Evolutionary conservation across 1,140 invertebrate species (phyloP), one percentile per base, ranked within the genome.

Genomic region (Telenomus remus): DNA sequence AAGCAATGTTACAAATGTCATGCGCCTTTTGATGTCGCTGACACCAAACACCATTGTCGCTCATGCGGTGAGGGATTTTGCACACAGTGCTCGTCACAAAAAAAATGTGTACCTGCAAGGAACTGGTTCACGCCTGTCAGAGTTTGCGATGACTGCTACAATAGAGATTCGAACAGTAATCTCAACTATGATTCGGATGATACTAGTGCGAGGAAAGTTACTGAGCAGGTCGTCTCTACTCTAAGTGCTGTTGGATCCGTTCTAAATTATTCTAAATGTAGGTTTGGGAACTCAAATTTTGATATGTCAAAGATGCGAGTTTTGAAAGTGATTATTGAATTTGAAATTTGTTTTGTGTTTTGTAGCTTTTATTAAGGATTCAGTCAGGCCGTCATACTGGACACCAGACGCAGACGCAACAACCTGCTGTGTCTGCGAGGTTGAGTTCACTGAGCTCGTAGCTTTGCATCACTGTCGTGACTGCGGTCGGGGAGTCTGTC

Each of bases 361-460:
- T 84, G 3, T 65, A 94, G 93, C 90, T 6, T 86, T 94, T 13
- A 92, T 95, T 15, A 95, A 95, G 84, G 94, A 95, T 73, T 91
- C 91, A 0, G 94, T 92, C n/a, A 87, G 94, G 43, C 94, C 95
- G 3, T 87, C 90, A 0, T 96, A 96, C 82, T 96, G 95, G 95
- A 90, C 93, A 33, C 93, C 94, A 0, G 94, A 96, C 85, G 89
- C 90, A 0, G 90, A 94, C 77, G 90, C 93, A 11, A 89, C 85
- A 4, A 83, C 87, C 33, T 96, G 95, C 82, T 88, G 84, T 57
- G 89, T 94, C 0, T 96, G 95, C 82, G 81, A 91, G 1, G 79
- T 81, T 10, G 55, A 76, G 13, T 88, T 88, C 63, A 81, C 78
- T 4, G 76, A 76, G n/a, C 54, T 60, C 0, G 27, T 87, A 12